These are phyloP conservation scores for Chymomyza fuscimana DNA, from an alignment of 2,888 invertebrate genomes.

Conservation along the genomic window DNA sequence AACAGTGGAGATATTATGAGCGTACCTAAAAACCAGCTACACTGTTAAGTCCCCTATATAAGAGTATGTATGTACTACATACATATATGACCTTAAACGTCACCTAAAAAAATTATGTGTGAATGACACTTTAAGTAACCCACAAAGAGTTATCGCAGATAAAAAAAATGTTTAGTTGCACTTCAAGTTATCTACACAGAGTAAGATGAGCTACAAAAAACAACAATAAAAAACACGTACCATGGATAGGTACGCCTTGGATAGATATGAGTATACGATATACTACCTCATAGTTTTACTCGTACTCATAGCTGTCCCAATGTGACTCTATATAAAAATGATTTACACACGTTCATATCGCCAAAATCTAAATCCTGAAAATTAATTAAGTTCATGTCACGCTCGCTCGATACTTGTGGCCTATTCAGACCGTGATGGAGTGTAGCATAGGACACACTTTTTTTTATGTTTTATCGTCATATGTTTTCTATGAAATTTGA, in stretches of 20 bases:
- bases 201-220: not conserved
- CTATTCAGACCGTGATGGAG: not conserved
- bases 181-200: not conserved
- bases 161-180: not conserved
- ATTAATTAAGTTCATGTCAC: constrained; percentile 59
- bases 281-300: not conserved
- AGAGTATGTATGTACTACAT: no score
- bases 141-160: not conserved
- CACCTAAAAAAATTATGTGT: not conserved
- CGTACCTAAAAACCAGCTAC: no score
- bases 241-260: not conserved
- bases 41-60: no score
- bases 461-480: not conserved
- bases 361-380: constrained; percentile 60
- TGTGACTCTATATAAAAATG: constrained; percentile 37
- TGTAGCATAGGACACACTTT: not conserved
- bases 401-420: constrained; percentile 12
- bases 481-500: not conserved
- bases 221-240: not conserved
- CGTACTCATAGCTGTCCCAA: constrained; percentile 37
- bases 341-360: constrained; percentile 49
- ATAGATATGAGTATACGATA: not conserved
- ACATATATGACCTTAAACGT: not conserved
- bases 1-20: no score
- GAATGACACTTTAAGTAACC: not conserved